Conservation (phyloP, 2,888 invertebrate species). For the Teleogryllus oceanicus region DNA sequence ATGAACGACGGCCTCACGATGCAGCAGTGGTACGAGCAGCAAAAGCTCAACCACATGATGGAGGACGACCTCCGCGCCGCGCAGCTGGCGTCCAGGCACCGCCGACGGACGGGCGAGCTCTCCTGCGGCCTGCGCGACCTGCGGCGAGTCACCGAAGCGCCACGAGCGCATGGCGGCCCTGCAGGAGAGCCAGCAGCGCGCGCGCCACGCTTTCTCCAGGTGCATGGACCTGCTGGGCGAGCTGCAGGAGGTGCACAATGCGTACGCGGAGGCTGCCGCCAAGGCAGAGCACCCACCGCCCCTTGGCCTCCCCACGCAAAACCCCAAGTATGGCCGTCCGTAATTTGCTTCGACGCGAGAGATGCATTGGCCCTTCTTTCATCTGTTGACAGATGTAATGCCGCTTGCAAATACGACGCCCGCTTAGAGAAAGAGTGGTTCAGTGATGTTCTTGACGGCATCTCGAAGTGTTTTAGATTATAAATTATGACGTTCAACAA, state of each 20-base stretch:
- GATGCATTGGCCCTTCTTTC: too few relatives aligned
- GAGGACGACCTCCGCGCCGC: background rate
- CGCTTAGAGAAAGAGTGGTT: too few relatives aligned
- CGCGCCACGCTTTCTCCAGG: background rate
- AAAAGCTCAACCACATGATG: background rate
- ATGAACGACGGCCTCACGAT: background rate
- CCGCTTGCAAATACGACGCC: too few relatives aligned
- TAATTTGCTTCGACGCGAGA: too few relatives aligned
- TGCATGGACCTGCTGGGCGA: background rate
- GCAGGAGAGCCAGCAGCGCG: background rate
- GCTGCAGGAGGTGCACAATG: background rate
- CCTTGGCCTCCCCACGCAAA: too few relatives aligned
- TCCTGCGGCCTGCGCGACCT: background rate
- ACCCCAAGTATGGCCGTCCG: too few relatives aligned
- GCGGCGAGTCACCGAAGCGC: background rate
- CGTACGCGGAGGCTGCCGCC: background rate
- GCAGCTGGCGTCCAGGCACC: background rate
- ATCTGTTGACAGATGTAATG: too few relatives aligned
- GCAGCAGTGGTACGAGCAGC: conserved; percentile 10
- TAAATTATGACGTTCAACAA: too few relatives aligned
- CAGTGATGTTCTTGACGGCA: too few relatives aligned
- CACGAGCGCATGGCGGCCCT: background rate
- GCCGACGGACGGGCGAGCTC: background rate
- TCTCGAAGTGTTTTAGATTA: too few relatives aligned
- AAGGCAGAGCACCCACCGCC: too few relatives aligned